A percentile compares a stretch with the other conserved stretches of the same genome.
Conservation (phyloP, 2,113 vertebrate species). For the Phrynosoma blainvillii region DNA sequence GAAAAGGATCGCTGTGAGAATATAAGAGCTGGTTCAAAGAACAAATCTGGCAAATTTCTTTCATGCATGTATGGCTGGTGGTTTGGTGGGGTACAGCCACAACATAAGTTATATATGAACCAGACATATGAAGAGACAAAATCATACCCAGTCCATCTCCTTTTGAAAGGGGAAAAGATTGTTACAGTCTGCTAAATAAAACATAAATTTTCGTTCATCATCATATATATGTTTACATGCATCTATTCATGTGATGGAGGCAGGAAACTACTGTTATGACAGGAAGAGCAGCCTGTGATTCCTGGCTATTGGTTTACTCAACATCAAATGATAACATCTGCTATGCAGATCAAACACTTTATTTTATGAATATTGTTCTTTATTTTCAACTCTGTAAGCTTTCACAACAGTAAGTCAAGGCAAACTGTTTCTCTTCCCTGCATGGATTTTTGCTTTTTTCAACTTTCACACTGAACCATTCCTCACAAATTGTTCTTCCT, state of each 20-base stretch:
- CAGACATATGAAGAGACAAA: not conserved
- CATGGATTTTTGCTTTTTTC: constrained; percentile 10
- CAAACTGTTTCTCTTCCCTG: not conserved
- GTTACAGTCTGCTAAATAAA: not conserved
- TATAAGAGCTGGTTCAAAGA: not conserved
- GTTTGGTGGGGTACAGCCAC: no score
- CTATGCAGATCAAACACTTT: not conserved
- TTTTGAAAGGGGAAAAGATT: not conserved
- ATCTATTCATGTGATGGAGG: no score
- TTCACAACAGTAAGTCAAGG: not conserved
- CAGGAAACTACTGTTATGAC: not conserved
- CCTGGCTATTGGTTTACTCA: not conserved
- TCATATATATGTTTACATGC: not conserved
- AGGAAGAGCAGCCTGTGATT: not conserved
- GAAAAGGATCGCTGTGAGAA: not conserved
- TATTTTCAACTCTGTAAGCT: not conserved
- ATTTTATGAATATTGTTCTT: not conserved
- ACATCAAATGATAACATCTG: not conserved
- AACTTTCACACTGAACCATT: not conserved
- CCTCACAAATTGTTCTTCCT: constrained; percentile 11
- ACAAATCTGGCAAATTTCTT: not conserved
- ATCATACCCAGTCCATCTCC: not conserved
- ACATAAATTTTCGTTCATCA: not conserved
- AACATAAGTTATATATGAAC: not conserved
- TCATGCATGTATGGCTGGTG: not conserved